Base-by-base conservation (phyloP, 92 coral and sea anemone genomes). In the Porites divaricata region DNA sequence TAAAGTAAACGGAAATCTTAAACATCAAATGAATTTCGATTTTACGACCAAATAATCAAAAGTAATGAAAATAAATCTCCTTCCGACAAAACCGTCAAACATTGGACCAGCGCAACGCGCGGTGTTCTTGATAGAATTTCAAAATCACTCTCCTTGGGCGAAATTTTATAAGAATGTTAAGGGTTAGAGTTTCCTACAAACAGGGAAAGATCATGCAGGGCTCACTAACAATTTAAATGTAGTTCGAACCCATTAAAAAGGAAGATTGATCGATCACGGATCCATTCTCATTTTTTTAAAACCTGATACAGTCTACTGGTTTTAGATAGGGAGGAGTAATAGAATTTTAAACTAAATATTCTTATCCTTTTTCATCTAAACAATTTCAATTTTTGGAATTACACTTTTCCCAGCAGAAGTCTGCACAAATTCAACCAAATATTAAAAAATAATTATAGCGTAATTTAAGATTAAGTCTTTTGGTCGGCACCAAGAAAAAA, bases 341-440 rank as follows among this genome's bases (percentile, higher is more conserved):
- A 24, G 61, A 82, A 76, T 75, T 68, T 76, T 59, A 68, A 83
- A 69, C 81, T 75, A 76, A 81, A 87, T 23, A 87, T 88, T 75
- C 70, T 68, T 70, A 67, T 75, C 63, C 13, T 68, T 80, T 61
- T 93, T 88, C 78, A 81, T 76, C 85, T 81, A 77, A 88, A 88
- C 88, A 63, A 68, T 77, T 86, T 81, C 86, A 70, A 85, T 88
- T 88, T 91, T 79, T 86, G 75, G 58, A 35, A 35, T 81, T 77
- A 54, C 79, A 63, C 66, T 64, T 70, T 21, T 87, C 88, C 35
- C 91, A 81, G 91, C 91, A 63, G 66, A 88, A 56, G 75, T 45
- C 79, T 81, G 76, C 83, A 81, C 68, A 74, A 87, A 80, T 76
- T 80, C 87, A 76, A 83, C 87, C 86, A 86, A 79, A 79, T 56